These are phyloP conservation scores for Iselma pallidipennis DNA, from an alignment of 2,888 invertebrate genomes.

Conservation along the genomic window DNA sequence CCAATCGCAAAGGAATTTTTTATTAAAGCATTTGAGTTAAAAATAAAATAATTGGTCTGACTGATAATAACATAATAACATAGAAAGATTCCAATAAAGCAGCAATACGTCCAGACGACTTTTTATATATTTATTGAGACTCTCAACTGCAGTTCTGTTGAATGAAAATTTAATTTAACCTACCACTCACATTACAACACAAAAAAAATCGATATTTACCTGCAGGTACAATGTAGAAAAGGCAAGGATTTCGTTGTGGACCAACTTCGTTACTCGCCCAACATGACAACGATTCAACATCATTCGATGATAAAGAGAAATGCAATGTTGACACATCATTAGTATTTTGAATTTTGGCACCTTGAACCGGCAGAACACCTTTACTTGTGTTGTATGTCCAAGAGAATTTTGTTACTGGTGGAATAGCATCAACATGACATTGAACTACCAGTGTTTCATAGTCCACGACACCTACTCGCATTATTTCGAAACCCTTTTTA, in stretches of 20 bases:
- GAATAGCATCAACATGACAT: conserved; percentile 82
- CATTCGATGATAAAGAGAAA: conserved; percentile 61
- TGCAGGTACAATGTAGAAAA: conserved; percentile 80
- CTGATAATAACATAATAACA: too few relatives aligned
- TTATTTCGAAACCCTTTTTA: conserved; percentile 70
- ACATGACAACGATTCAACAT: conserved; percentile 83
- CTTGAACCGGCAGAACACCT: conserved; percentile 71
- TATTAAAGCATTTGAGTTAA: too few relatives aligned
- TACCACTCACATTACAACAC: neutral
- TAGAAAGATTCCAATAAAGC: too few relatives aligned
- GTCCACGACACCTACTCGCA: conserved; percentile 72
- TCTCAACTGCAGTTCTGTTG: too few relatives aligned
- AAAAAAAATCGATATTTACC: conserved; percentile 61
- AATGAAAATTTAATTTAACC: neutral
- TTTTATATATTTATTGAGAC: too few relatives aligned
- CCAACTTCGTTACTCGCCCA: conserved; percentile 88
- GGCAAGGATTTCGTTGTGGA: conserved; percentile 77
- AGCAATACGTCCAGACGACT: too few relatives aligned
- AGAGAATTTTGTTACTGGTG: conserved; percentile 72
- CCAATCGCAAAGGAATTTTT: too few relatives aligned
- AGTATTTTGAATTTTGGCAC: conserved; percentile 61
- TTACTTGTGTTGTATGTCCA: conserved; percentile 85
- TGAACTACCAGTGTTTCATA: conserved; percentile 74
- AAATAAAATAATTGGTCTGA: too few relatives aligned
- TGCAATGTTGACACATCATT: conserved; percentile 60